Evolutionary conservation across 2,113 vertebrate genomes (phyloP).

Genomic region (Cephalopterus ornatus): DNA sequence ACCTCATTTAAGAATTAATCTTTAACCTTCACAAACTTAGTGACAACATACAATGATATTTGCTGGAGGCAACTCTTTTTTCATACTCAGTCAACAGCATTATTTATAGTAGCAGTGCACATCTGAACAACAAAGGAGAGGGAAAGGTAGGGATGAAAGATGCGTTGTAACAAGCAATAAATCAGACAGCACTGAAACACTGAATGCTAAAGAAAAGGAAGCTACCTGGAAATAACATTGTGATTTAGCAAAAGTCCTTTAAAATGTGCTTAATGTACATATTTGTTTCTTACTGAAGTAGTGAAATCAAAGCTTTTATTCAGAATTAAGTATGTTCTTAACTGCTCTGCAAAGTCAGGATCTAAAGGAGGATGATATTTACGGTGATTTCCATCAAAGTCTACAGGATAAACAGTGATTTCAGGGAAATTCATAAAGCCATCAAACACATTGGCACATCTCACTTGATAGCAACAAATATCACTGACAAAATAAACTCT

Average conservation of each 20-base stretch:
- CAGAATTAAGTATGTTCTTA: not conserved
- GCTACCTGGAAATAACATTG: not conserved
- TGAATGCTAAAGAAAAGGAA: not conserved
- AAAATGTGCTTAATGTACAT: not conserved
- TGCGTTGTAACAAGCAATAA: not conserved
- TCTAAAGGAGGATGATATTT: not conserved
- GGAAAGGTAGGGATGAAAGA: not conserved
- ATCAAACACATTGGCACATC: not conserved
- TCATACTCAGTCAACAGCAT: not conserved
- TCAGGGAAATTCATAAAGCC: not conserved
- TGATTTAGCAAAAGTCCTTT: not conserved
- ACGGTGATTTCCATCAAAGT: not conserved
- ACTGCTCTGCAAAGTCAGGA: not conserved
- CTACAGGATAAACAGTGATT: not conserved
- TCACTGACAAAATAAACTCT: not conserved
- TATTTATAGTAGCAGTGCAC: slow-evolving; percentile 21
- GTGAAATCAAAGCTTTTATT: not conserved
- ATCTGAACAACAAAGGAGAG: slow-evolving; percentile 8
- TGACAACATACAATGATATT: not conserved
- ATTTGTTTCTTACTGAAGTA: not conserved
- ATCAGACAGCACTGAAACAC: not conserved
- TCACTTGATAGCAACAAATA: not conserved
- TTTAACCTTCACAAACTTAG: not conserved
- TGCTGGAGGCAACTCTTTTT: not conserved
- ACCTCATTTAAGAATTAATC: slow-evolving; percentile 22